Conservation (phyloP, 2,797 vertebrate genomes). For the Chelidonichthys spinosus region DNA sequence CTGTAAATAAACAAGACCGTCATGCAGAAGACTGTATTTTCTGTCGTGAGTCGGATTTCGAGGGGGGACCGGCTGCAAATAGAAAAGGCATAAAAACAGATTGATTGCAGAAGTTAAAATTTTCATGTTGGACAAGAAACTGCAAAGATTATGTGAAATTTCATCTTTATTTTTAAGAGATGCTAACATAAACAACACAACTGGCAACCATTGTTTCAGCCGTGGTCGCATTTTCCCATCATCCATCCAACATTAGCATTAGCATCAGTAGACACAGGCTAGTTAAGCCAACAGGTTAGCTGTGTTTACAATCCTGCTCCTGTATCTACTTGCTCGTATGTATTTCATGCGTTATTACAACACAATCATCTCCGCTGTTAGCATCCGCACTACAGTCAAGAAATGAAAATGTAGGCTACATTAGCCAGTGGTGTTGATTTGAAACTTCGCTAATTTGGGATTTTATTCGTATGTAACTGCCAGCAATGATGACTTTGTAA, state of each 20-base stretch:
- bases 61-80: neutral
- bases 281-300: neutral
- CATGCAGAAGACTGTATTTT: neutral
- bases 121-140: neutral
- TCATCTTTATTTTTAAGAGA: neutral
- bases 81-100: neutral
- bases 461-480: too few relatives aligned
- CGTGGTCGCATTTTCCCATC: neutral
- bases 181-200: neutral
- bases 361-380: neutral
- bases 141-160: neutral
- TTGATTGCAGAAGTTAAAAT: neutral
- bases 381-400: neutral
- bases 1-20: conserved; percentile 27
- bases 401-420: neutral
- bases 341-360: too few relatives aligned
- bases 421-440: neutral
- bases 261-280: neutral
- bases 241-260: neutral
- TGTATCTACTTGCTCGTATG: too few relatives aligned
- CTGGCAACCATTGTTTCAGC: neutral
- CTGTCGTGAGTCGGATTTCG: neutral
- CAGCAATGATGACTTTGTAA: too few relatives aligned
- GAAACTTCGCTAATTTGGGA: too few relatives aligned
- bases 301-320: neutral